Evolutionary conservation across 2,113 vertebrate genomes (phyloP).

Genomic region (Hassar affinis): DNA sequence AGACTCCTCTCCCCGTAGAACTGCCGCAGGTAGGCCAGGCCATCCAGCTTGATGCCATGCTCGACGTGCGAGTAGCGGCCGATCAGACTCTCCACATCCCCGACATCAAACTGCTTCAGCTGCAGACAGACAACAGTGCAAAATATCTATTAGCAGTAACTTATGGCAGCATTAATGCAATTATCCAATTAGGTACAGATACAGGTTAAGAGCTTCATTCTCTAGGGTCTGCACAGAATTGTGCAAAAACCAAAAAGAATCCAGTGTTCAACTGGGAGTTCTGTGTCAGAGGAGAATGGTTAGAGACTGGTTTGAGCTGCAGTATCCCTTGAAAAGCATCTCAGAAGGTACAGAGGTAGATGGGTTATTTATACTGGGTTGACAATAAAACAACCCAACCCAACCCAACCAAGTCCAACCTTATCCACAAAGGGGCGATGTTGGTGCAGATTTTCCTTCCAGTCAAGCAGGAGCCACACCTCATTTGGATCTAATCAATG

Average conservation of each 20-base stretch:
- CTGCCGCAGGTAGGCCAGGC: conserved; percentile 71
- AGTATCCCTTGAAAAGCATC: neutral
- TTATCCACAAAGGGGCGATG: no score
- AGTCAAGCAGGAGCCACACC: no score
- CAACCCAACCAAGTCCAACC: no score
- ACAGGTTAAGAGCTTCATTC: neutral
- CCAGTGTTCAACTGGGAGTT: neutral
- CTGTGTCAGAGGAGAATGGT: neutral
- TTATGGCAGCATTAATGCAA: neutral
- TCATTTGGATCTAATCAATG: no score
- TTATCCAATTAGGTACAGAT: neutral
- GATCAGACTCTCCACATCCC: conserved; percentile 74
- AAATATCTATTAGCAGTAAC: neutral
- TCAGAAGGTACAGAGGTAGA: neutral
- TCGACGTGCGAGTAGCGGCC: conserved; percentile 74
- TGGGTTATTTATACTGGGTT: no score
- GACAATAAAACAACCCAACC: no score
- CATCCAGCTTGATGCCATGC: conserved; percentile 75
- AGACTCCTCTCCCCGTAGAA: conserved; percentile 75
- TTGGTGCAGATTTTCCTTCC: no score
- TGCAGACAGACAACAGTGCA: conserved; percentile 41
- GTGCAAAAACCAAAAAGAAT: neutral
- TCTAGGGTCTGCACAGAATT: neutral
- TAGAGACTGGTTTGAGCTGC: neutral
- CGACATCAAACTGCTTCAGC: conserved; percentile 77